These are phyloP conservation scores for Elmis aenea DNA, from an alignment of 2,888 invertebrate genomes.

Conservation along the genomic window DNA sequence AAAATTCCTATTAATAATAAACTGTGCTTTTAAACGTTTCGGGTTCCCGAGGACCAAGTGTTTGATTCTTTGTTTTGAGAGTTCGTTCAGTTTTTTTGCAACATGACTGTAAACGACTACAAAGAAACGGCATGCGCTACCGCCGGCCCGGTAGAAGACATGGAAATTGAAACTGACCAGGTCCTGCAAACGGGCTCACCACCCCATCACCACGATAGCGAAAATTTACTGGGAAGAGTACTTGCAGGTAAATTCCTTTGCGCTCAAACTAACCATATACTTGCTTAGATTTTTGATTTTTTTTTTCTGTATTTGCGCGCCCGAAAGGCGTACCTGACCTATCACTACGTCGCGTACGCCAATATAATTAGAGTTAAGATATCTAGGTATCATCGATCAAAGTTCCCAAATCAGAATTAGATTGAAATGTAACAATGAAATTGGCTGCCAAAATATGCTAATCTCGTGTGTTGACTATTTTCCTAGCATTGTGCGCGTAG, in stretches of 20 bases:
- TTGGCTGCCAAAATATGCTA: constrained; percentile 18
- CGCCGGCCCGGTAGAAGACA: constrained; percentile 41
- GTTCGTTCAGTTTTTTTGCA: constrained; percentile 9
- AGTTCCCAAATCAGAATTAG: constrained; percentile 13
- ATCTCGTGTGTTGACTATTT: constrained; percentile 4
- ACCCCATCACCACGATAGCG: constrained; percentile 41
- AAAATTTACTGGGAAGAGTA: constrained; percentile 54
- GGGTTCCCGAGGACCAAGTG: too few species aligned
- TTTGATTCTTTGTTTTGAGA: constrained; percentile 2
- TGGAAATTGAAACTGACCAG: constrained; percentile 35
- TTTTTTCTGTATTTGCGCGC: too few species aligned
- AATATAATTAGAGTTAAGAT: too few species aligned
- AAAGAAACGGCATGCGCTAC: constrained; percentile 51
- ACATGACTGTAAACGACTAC: constrained; percentile 55
- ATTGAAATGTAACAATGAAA: constrained; percentile 9
- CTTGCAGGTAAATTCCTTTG: constrained; percentile 50
- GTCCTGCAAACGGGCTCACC: constrained; percentile 19
- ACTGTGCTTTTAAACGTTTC: too few species aligned
- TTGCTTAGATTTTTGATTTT: too few species aligned
- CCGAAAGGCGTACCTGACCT: constrained; percentile 14
- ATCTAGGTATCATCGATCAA: too few species aligned
- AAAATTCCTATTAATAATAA: too few species aligned
- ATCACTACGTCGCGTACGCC: too few species aligned
- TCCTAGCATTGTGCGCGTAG: constrained; percentile 8
- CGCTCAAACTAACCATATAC: too few species aligned